phyloP scores from a whole-genome alignment of 2,113 vertebrate species.

The Erythrolamprus reginae region DNA sequence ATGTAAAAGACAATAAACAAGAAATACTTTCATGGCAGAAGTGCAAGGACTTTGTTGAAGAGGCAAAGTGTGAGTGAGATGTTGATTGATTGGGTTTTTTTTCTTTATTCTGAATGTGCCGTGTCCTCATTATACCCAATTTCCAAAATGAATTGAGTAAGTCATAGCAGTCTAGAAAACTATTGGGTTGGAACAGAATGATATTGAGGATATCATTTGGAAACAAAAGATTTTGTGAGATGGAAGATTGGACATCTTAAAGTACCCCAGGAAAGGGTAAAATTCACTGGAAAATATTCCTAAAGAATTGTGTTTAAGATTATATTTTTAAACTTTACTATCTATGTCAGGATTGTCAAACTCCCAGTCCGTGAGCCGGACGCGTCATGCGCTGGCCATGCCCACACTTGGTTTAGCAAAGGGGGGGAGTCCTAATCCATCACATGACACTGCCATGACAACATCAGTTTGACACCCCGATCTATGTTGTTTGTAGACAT shows the following conservation, averaged over 20 bases:
- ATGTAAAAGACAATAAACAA: background rate
- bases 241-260: background rate
- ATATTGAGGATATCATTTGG: background rate
- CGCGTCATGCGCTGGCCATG: no score
- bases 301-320: background rate
- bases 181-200: background rate
- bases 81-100: background rate
- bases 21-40: background rate
- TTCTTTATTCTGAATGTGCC: background rate
- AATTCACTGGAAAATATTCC: background rate
- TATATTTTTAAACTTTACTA: background rate
- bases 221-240: background rate
- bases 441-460: no score
- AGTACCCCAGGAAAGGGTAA: background rate
- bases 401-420: no score
- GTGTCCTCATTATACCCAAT: background rate
- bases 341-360: background rate
- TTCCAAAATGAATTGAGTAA: background rate
- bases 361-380: no score
- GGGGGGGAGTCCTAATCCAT: no score
- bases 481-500: background rate
- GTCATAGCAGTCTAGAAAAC: background rate
- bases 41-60: background rate
- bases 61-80: background rate
- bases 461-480: no score